These are phyloP conservation scores for Stenopsyche tienmushanensis DNA, from an alignment of 1,140 invertebrate genomes.

Conservation along the genomic window DNA sequence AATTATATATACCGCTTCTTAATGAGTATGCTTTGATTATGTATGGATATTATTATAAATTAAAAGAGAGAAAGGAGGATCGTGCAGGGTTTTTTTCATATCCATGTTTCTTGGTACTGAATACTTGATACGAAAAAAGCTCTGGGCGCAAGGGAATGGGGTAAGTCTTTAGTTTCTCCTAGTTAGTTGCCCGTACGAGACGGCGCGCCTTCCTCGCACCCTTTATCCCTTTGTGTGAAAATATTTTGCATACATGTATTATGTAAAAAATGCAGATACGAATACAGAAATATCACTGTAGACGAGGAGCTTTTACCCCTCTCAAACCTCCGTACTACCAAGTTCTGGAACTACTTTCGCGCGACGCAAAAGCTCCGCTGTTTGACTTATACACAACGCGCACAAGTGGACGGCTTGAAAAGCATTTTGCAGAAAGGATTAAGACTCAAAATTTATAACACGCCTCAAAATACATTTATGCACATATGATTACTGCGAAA, in stretches of 20 bases:
- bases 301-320: not conserved
- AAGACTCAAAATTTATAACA: not conserved
- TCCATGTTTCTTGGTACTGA: not conserved
- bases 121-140: slow-evolving; percentile 18
- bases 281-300: slow-evolving; percentile 39
- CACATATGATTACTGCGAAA: too few species aligned
- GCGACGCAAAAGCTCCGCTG: too few species aligned
- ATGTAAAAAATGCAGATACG: slow-evolving; percentile 41
- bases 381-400: not conserved
- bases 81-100: too few species aligned
- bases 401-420: not conserved
- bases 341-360: too few species aligned
- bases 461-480: too few species aligned
- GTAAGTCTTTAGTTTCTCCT: slow-evolving; percentile 13
- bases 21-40: too few species aligned
- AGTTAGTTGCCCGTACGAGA: slow-evolving; percentile 4
- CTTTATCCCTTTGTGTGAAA: slow-evolving; percentile 38
- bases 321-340: too few species aligned
- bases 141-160: too few species aligned
- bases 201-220: slow-evolving; percentile 18
- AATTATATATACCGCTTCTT: too few species aligned
- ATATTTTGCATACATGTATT: slow-evolving; percentile 41
- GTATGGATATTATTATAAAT: too few species aligned
- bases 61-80: too few species aligned
- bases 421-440: not conserved